Percentiles rank a stretch among this genome's conserved stretches.
phyloP scores from a whole-genome alignment of 2,797 vertebrate genomes.

The Pseudochromis fuscus region DNA sequence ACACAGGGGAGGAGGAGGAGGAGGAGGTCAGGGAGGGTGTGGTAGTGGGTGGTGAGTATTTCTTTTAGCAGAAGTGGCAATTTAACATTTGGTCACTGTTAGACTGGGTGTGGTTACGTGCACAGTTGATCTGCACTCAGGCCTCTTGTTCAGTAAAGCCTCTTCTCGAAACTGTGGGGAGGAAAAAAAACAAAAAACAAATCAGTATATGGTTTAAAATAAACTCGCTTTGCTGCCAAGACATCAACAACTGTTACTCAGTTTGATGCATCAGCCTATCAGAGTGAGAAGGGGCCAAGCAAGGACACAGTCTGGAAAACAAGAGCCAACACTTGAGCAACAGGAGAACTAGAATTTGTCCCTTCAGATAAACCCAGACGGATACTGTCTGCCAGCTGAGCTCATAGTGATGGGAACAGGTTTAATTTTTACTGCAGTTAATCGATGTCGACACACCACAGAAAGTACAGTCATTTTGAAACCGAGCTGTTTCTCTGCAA shows the following conservation, averaged over 20 bases:
- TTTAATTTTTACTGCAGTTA: neutral
- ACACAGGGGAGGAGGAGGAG: constrained; percentile 36
- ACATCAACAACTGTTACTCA: neutral
- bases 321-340: too few relatives aligned
- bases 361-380: too few relatives aligned
- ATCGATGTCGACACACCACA: neutral
- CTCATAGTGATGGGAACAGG: neutral
- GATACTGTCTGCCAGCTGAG: too few relatives aligned
- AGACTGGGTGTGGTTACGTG: constrained; percentile 56
- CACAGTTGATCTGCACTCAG: constrained; percentile 53
- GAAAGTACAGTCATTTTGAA: neutral
- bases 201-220: neutral
- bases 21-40: constrained; percentile 44
- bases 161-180: constrained; percentile 91
- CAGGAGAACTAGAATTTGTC: too few relatives aligned
- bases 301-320: neutral
- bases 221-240: neutral
- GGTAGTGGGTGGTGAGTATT: constrained; percentile 43
- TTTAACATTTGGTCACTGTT: constrained; percentile 81
- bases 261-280: neutral
- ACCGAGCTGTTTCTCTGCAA: neutral
- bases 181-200: constrained; percentile 7
- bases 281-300: too few relatives aligned
- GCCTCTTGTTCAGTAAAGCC: constrained; percentile 88
- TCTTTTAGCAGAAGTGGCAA: constrained; percentile 68